Percentiles rank a stretch among this genome's conserved stretches.
Conservation (phyloP, 2,888 invertebrate species). For the Dynastes tityus region DNA sequence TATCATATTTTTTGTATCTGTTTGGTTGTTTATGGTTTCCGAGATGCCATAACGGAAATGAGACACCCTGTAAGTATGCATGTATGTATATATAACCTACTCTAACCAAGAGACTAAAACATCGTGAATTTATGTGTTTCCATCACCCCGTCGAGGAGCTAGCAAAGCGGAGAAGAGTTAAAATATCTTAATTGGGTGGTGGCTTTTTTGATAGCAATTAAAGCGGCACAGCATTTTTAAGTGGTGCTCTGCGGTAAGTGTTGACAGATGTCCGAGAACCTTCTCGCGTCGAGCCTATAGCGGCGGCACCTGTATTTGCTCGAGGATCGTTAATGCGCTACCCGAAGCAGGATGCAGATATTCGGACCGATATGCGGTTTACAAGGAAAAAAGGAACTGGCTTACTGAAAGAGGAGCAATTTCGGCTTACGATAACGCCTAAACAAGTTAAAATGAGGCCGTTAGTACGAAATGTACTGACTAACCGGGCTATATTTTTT, state of each 20-base stretch:
- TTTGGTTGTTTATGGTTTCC: too few relatives aligned
- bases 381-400: too few relatives aligned
- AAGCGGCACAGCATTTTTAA: conserved; percentile 52
- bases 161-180: conserved; percentile 25
- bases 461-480: too few relatives aligned
- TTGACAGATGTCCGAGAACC: conserved; percentile 53
- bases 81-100: conserved; percentile 10
- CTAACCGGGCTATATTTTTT: too few relatives aligned
- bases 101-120: conserved; percentile 5
- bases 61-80: too few relatives aligned
- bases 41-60: too few relatives aligned
- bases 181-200: conserved; percentile 44
- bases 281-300: too few relatives aligned
- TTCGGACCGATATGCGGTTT: too few relatives aligned
- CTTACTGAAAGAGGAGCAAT: too few relatives aligned
- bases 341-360: conserved; percentile 30
- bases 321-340: conserved; percentile 42
- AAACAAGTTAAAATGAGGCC: too few relatives aligned
- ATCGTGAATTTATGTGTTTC: conserved; percentile 36
- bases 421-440: too few relatives aligned
- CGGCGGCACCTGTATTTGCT: conserved; percentile 56
- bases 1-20: too few relatives aligned
- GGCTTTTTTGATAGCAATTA: conserved; percentile 56
- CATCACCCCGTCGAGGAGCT: not conserved
- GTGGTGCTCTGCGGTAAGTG: conserved; percentile 36